Conservation (phyloP, 2,113 vertebrate species). For the Semnornis frantzii region DNA sequence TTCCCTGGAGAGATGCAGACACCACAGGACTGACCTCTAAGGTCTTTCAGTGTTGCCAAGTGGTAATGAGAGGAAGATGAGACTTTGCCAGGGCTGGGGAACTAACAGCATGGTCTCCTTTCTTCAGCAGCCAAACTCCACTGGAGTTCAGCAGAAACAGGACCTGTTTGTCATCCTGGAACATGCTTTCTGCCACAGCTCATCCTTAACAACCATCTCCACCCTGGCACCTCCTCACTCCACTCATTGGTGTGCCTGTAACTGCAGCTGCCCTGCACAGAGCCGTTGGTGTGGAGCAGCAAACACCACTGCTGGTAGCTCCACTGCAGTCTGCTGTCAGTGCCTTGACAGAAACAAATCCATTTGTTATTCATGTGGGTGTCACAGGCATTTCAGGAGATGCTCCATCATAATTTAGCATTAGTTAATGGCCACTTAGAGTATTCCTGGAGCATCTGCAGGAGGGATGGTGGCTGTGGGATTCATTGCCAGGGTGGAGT, state of each 20-base stretch:
- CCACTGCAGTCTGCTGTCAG: background rate
- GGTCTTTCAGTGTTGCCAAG: background rate
- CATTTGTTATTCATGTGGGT: slow-evolving; percentile 43
- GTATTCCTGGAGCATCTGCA: slow-evolving; percentile 51
- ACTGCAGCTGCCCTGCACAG: fast-evolving
- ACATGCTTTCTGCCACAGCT: background rate
- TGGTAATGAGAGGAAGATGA: background rate
- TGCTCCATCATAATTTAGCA: slow-evolving; percentile 59
- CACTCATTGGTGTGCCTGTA: background rate
- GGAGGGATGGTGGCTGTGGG: slow-evolving; percentile 10
- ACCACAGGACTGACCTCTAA: background rate
- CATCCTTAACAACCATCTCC: fast-evolving
- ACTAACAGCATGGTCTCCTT: background rate
- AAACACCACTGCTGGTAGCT: background rate
- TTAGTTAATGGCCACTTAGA: slow-evolving; percentile 66
- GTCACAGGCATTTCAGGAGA: slow-evolving; percentile 49
- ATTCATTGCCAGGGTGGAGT: background rate
- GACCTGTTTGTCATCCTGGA: background rate
- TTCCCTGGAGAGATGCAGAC: background rate
- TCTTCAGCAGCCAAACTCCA: background rate
- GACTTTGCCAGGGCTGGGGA: background rate
- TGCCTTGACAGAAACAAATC: slow-evolving; percentile 32
- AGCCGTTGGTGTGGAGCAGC: background rate
- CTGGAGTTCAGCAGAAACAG: background rate
- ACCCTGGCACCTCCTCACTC: background rate